Conservation (phyloP, 2,888 invertebrate species). For the Tetramorium bicarinatum region DNA sequence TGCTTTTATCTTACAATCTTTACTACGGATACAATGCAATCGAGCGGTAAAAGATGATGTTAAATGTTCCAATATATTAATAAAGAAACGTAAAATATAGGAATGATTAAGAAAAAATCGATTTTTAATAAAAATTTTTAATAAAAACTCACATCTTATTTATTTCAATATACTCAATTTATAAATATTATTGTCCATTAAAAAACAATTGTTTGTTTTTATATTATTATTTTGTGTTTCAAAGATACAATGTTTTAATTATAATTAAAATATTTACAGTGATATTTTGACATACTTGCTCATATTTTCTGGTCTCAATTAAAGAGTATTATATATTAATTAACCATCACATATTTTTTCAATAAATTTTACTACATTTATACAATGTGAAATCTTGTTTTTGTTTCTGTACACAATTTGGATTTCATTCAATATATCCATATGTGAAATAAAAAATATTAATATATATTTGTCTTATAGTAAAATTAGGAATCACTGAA, state of each 20-base stretch:
- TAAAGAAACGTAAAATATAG: background rate
- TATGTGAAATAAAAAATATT: background rate
- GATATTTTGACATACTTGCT: background rate
- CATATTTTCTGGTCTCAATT: background rate
- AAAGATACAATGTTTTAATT: background rate
- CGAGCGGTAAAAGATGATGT: background rate
- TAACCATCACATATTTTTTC: background rate
- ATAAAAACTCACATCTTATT: background rate
- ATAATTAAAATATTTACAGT: background rate
- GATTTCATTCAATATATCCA: background rate
- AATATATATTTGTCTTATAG: slow-evolving; percentile 5
- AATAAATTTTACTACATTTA: background rate
- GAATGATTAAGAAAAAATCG: background rate
- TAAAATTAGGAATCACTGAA: background rate
- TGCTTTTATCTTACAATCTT: slow-evolving; percentile 31
- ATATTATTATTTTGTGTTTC: background rate
- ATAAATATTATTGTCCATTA: background rate
- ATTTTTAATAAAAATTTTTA: slow-evolving; percentile 1
- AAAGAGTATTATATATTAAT: background rate
- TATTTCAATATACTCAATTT: background rate
- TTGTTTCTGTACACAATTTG: background rate
- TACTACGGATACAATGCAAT: slow-evolving; percentile 26
- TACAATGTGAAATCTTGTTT: background rate
- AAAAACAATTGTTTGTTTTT: background rate
- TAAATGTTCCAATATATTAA: slow-evolving; percentile 12